phyloP scores from a whole-genome alignment of 2,888 invertebrate genomes.

The Aelia acuminata region DNA sequence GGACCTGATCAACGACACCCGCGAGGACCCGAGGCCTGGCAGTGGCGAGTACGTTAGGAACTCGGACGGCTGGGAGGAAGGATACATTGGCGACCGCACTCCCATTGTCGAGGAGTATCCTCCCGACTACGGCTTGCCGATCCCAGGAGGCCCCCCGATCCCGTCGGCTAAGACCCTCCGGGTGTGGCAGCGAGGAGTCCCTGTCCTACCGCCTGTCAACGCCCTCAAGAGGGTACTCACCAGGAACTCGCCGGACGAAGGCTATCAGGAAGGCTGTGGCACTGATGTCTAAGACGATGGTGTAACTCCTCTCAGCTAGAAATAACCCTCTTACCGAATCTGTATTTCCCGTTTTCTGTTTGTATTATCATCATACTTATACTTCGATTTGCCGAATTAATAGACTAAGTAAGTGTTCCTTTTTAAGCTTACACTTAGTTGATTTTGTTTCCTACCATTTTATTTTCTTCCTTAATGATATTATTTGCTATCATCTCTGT shows the following conservation, averaged over 20 bases:
- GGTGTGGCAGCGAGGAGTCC: conserved; percentile 90
- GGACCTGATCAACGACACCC: conserved; percentile 87
- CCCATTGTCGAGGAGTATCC: conserved; percentile 83
- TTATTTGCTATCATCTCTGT: conserved; percentile 14
- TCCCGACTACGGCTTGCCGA: conserved; percentile 84
- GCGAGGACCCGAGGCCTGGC: conserved; percentile 76
- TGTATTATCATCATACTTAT: conserved; percentile 12
- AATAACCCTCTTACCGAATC: conserved; percentile 49
- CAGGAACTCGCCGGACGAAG: conserved; percentile 90
- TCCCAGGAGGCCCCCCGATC: conserved; percentile 70
- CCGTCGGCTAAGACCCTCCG: conserved; percentile 84
- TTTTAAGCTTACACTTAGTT: conserved; percentile 32
- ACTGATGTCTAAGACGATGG: conserved; percentile 82
- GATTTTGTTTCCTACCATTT: conserved; percentile 14
- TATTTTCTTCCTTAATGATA: too few species aligned
- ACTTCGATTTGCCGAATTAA: conserved; percentile 55
- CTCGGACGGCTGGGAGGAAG: conserved; percentile 83
- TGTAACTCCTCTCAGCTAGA: conserved; percentile 49
- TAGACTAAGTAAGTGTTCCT: conserved; percentile 55
- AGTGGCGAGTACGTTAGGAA: conserved; percentile 86
- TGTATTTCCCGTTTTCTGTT: conserved; percentile 45
- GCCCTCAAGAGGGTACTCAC: conserved; percentile 87
- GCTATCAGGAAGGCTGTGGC: conserved; percentile 93
- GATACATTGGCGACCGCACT: conserved; percentile 79
- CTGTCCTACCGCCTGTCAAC: conserved; percentile 87